Base-by-base conservation (phyloP, 2,888 invertebrate genomes). In the Odontothrips loti region DNA sequence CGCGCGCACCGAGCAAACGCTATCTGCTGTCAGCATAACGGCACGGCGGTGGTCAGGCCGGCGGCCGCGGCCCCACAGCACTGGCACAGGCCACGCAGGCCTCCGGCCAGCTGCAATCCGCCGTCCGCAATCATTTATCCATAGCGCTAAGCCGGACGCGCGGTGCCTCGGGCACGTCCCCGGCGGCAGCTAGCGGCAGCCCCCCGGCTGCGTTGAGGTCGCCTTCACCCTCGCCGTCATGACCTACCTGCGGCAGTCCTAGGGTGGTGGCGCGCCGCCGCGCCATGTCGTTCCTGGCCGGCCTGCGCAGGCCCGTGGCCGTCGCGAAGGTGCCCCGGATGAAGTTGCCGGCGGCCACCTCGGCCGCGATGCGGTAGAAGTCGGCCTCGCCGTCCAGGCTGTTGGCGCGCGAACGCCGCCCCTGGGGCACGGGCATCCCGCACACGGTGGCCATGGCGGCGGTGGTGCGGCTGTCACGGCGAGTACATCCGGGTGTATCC, bases 321-420 rank as follows among this genome's bases (percentile, higher is more conserved):
- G 68, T 75, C 23, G 68, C 68, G 68, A 75, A 75, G 68, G 68
- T 75, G 68, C 68, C 68, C 27, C 68, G 68, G 68, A 75, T 75
- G 68, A 75, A 75, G 68, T 75, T 75, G 68, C 68, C 68, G 68
- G 68, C 68, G 68, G 68, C 68, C 68, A 75, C 68, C 27, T 75
- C 68, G 68, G 68, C 68, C 68, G 68, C 68, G 68, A 75, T 75
- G 68, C 68, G 68, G 68, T 75, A 75, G 68, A 75, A 75, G 68
- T 75, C 68, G 27, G 68, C 68, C 68, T 75, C 68, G 68, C 68
- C 68, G 68, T 75, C 68, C 68, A 75, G 27, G 27, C 68, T 75
- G 68, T 75, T 75, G 68, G 68, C 68, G 68, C 68, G 68, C 68
- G 68, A 75, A 8, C 68, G 68, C 12, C 68, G 68, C 68, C 68